Base-by-base conservation (phyloP, 2,797 vertebrate genomes). In the Tolypeutes matacus region DNA sequence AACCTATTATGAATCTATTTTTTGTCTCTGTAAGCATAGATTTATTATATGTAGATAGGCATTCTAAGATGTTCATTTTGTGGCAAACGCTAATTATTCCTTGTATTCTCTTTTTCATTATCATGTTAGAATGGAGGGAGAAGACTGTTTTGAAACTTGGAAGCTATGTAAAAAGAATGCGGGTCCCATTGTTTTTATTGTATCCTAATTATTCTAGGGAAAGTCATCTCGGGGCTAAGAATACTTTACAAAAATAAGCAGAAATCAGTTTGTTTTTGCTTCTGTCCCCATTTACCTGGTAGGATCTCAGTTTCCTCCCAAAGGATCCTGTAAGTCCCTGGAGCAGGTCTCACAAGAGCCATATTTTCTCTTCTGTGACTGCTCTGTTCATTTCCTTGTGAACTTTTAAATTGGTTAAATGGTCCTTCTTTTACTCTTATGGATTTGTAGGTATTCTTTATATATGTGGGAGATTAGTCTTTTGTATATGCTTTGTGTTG, bases 91-190 rank as follows among this genome's bases (percentile, higher is more conserved):
- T 77, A 75, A 89, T 81, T 90, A 77, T 80, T 87, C 27, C 72
- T 92, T 70, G 58, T 14, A 64, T 73, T 92, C 87, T 92, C 65
- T 83, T 76, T 92, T 72, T 76, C 53, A 77, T 92, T 92, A 86
- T 75, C 82, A 91, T 90, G 36, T 78, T 94, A 73, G 56, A 91
- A 73, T 88, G 36, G 58, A 96, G 31, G 67, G n/a, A 92, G 25
- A 81, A 78, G 64, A 67, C 75, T 91, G 51, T 77, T 93, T 95
- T 86, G 91, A 73, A 96, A 86, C 69, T 75, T 88, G 56, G 82
- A 94, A 96, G 42, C 29, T 72, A 5, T 80, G 64, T 88, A 76
- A 95, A 87, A 89, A 75, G 56, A 93, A 15, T 78, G 36, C 81
- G 12, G 23, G 56, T 92, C 23, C 72, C 78, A 83, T 78, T 92